Percentiles rank a stretch among this genome's conserved stretches.
Conservation (phyloP, 2,888 invertebrate species). For the Tenthredo scrophulariae region DNA sequence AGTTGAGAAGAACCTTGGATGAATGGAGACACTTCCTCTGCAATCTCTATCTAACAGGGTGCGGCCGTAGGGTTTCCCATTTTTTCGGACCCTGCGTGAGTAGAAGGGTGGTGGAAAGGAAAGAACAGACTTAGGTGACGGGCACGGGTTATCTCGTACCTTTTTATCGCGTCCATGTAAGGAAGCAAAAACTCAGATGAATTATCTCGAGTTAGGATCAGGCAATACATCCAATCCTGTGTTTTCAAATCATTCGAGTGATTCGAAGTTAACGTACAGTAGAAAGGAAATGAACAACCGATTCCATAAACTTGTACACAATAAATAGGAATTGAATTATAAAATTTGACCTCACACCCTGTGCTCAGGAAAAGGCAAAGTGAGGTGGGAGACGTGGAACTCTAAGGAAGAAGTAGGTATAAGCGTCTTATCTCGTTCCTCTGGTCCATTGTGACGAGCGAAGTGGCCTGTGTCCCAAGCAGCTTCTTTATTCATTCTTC, state of each 20-base stretch:
- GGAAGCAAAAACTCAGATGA: not conserved
- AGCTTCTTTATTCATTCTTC: conserved; percentile 55
- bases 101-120: not conserved
- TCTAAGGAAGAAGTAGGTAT: conserved; percentile 30
- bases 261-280: not conserved
- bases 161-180: not conserved
- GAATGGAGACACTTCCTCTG: conserved; percentile 51
- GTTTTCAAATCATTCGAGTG: not conserved
- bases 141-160: conserved; percentile 26
- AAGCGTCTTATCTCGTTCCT: conserved; percentile 54
- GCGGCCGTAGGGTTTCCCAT: conserved; percentile 23
- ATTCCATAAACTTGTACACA: conserved; percentile 3
- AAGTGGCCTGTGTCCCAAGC: conserved; percentile 54
- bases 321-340: conserved; percentile 30
- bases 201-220: conserved; percentile 11
- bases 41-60: conserved; percentile 48
- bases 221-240: not conserved
- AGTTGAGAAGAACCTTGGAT: conserved; percentile 33
- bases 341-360: conserved; percentile 22
- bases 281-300: not conserved
- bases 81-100: conserved; percentile 38
- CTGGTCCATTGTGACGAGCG: conserved; percentile 53
- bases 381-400: conserved; percentile 10
- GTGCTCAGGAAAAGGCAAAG: not conserved
- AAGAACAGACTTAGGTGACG: conserved; percentile 30